Percentiles rank a stretch among this genome's conserved stretches.
phyloP scores from a whole-genome alignment of 2,113 vertebrate genomes.

The Carassius carassius region DNA sequence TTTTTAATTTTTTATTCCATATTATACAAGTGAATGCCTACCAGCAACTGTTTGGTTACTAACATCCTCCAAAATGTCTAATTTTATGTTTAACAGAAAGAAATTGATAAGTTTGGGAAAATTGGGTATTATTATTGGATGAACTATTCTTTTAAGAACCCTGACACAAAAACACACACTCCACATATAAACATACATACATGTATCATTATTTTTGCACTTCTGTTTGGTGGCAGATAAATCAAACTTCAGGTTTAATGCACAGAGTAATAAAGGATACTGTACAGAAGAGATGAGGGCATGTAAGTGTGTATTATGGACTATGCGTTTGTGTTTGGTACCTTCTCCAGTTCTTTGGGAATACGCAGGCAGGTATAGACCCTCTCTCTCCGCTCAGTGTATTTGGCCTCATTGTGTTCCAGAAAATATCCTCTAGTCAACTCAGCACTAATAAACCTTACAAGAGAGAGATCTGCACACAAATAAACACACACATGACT shows the following conservation, averaged over 20 bases:
- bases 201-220: background rate
- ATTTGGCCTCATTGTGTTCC: constrained; percentile 98
- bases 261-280: background rate
- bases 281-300: background rate
- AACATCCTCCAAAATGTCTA: background rate
- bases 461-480: constrained; percentile 85
- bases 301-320: background rate
- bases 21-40: background rate
- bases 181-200: too few relatives aligned
- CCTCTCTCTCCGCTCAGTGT: constrained; percentile 92
- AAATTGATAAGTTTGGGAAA: too few relatives aligned
- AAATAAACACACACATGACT: constrained; percentile 55
- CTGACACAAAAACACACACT: background rate
- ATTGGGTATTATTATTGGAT: too few relatives aligned
- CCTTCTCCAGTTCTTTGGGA: constrained; percentile 97
- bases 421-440: constrained; percentile 97
- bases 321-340: constrained; percentile 52
- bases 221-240: background rate
- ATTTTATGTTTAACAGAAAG: background rate
- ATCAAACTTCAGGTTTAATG: background rate
- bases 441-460: constrained; percentile 93
- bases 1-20: background rate
- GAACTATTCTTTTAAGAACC: too few relatives aligned
- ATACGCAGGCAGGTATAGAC: constrained; percentile 97
- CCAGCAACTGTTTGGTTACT: background rate